Evolutionary conservation across 2,888 invertebrate species (phyloP).

Genomic region (Acrobasis repandana): DNA sequence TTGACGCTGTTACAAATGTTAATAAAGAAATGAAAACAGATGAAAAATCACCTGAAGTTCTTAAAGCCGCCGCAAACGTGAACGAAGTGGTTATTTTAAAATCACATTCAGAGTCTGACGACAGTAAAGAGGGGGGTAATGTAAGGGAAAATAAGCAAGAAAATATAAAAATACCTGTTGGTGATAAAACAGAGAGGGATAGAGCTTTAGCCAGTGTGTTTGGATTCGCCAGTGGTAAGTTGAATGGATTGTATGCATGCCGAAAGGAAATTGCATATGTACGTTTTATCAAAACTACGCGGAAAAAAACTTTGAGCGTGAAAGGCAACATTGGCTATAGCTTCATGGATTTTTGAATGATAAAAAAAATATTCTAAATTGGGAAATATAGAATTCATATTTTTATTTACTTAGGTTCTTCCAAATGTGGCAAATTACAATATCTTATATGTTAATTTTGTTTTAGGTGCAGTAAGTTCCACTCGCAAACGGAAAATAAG

Average conservation of each 20-base stretch:
- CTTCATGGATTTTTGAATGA: background rate
- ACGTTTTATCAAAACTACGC: background rate
- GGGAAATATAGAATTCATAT: background rate
- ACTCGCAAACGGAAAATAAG: constrained; percentile 39
- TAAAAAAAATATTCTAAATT: background rate
- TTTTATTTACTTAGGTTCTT: background rate
- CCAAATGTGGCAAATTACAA: background rate
- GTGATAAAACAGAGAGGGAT: constrained; percentile 44
- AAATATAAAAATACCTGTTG: constrained; percentile 22
- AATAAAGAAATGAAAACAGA: constrained; percentile 19
- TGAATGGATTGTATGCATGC: constrained; percentile 11
- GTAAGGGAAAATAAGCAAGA: constrained; percentile 24
- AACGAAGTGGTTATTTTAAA: constrained; percentile 47
- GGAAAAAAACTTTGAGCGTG: background rate
- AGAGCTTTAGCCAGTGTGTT: constrained; percentile 61
- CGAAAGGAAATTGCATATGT: background rate
- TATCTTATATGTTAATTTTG: constrained; percentile 11
- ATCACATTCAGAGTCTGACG: constrained; percentile 54
- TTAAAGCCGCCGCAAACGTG: constrained; percentile 1
- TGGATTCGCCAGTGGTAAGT: constrained; percentile 74
- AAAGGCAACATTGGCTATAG: background rate
- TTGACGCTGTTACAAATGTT: constrained; percentile 16
- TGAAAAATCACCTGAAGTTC: constrained; percentile 6
- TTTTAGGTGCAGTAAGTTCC: constrained; percentile 39
- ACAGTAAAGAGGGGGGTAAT: constrained; percentile 25